Conservation (phyloP, 2,888 invertebrate species). For the Cephus pulcher region DNA sequence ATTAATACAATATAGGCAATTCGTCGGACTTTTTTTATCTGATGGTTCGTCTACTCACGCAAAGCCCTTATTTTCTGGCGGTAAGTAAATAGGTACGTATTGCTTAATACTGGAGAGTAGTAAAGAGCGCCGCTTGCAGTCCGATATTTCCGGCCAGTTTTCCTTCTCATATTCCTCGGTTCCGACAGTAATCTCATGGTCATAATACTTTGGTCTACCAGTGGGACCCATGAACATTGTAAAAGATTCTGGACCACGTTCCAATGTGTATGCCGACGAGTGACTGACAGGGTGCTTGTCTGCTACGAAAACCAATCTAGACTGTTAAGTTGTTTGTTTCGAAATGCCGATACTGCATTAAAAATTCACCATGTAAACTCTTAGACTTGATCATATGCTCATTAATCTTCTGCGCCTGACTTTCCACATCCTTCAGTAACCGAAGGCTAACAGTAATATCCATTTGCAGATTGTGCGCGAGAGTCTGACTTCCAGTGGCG, state of each 20-base stretch:
- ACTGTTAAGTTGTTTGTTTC: constrained; percentile 4
- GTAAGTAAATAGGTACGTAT: constrained; percentile 76
- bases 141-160: constrained; percentile 45
- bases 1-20: neutral
- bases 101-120: constrained; percentile 37
- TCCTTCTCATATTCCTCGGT: constrained; percentile 39
- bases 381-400: constrained; percentile 62
- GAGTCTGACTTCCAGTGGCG: constrained; percentile 57
- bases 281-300: constrained; percentile 13
- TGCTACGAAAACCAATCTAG: constrained; percentile 8
- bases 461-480: constrained; percentile 63
- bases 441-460: constrained; percentile 68
- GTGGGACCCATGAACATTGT: constrained; percentile 47
- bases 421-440: constrained; percentile 68
- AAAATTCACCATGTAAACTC: constrained; percentile 36
- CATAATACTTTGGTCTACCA: constrained; percentile 43
- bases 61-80: constrained; percentile 83
- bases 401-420: constrained; percentile 68
- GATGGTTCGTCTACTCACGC: constrained; percentile 68
- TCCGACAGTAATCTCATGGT: constrained; percentile 42
- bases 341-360: neutral
- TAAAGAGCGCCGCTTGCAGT: constrained; percentile 40
- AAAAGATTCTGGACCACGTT: constrained; percentile 31
- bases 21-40: neutral
- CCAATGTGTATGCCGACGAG: constrained; percentile 6